phyloP scores from a whole-genome alignment of 1,140 invertebrate species.

The Hyles euphorbiae region DNA sequence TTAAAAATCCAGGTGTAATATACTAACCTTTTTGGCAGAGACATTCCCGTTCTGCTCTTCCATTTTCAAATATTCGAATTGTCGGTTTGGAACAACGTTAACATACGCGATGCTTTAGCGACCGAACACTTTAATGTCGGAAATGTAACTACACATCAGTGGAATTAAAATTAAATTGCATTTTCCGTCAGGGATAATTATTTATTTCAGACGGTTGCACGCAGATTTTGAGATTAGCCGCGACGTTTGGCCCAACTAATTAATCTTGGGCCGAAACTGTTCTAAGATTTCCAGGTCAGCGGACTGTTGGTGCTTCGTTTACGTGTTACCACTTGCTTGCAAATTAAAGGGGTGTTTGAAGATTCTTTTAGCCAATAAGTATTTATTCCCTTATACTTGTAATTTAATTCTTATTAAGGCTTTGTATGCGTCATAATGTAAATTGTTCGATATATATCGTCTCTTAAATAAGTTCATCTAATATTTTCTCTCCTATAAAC shows the following conservation, averaged over 20 bases:
- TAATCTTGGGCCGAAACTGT: conserved; percentile 54
- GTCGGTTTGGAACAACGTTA: conserved; percentile 15
- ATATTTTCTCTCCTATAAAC: too few relatives aligned
- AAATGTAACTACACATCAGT: conserved; percentile 47
- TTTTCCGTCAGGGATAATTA: conserved; percentile 54
- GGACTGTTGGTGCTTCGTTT: conserved; percentile 29
- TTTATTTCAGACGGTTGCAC: conserved; percentile 59
- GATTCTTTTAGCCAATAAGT: too few relatives aligned
- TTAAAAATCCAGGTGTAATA: background rate
- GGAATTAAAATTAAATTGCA: conserved; percentile 54
- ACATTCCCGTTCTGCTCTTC: conserved; percentile 26
- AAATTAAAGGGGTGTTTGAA: conserved; percentile 12
- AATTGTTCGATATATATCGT: too few relatives aligned
- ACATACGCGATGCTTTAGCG: conserved; percentile 31
- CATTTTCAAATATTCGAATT: conserved; percentile 22
- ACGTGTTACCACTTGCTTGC: conserved; percentile 29
- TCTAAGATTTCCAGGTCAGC: conserved; percentile 45
- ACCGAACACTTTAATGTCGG: conserved; percentile 40
- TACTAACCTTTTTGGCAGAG: conserved; percentile 18
- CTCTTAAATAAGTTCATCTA: too few relatives aligned
- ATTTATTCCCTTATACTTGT: too few relatives aligned
- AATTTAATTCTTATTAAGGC: too few relatives aligned
- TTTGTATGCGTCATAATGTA: too few relatives aligned
- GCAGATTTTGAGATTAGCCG: conserved; percentile 60
- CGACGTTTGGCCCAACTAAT: conserved; percentile 58